Evolutionary conservation across 1,140 invertebrate genomes (phyloP), one percentile per base, ranked within the genome.

Genomic region (Apis mellifera): DNA sequence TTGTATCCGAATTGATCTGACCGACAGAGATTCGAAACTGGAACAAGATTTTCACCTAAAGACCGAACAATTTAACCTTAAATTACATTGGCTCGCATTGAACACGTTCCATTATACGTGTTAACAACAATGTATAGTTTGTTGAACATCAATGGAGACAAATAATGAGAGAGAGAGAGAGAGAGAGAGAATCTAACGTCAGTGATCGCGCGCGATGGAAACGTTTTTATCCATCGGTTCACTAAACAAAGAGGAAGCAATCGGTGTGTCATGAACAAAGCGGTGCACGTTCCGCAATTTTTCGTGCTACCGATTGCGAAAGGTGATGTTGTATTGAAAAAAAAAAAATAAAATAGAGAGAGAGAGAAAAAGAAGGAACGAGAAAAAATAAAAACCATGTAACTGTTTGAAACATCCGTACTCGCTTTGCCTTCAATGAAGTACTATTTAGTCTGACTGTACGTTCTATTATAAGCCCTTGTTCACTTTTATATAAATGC

Each of bases 401-500:
- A 60, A 15, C 54, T 17, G 59, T 71, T 26, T 62, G 32, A 68
- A 64, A 86, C 69, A 69, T 85, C 60, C 78, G 52, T 42, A 62
- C 55, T 64, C 52, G 48, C 68, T 60, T 50, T 79, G 78, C 26
- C 77, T 76, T 68, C 72, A n/a, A 55, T 26, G 26, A 52, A 64
- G 60, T 68, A 17, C 66, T 42, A 71, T 84, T 57, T 62, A 86
- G 81, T 62, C 23, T 23, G 59, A 54, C 59, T 60, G 54, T 54
- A 32, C 48, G 48, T 26, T 26, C 57, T 26, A 65, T 78, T 74
- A 78, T 12, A 32, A 59, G 9, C 26, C 17, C 42, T 42, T 5
- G 52, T 26, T 60, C 76, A 26, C n/a, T 55, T 77, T 75, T 60
- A 42, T 60, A 72, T 78, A 86, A 32, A 85, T 83, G 60, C 75